Conservation (phyloP, 2,888 invertebrate species). For the Cancer borealis region DNA sequence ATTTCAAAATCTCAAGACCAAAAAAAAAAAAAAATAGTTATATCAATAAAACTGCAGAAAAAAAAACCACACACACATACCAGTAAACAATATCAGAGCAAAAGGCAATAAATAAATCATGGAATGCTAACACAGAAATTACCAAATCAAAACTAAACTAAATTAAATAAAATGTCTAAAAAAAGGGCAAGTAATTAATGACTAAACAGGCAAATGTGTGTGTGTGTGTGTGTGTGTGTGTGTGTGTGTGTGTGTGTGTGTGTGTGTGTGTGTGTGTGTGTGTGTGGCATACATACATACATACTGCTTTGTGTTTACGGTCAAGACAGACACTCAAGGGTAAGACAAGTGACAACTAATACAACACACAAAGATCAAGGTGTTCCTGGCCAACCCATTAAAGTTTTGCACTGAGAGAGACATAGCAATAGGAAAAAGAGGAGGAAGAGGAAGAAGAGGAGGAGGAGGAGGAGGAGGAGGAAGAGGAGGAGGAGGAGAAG, state of each 20-base stretch:
- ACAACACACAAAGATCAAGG: neutral
- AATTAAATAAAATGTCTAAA: neutral
- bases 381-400: neutral
- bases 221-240: no score
- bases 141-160: neutral
- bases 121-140: neutral
- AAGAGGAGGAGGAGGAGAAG: no score
- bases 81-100: neutral
- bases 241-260: no score
- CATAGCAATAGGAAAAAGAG: neutral
- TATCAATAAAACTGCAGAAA: neutral
- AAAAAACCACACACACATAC: neutral
- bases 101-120: neutral
- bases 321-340: neutral
- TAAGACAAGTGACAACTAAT: neutral
- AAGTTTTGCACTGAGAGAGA: neutral
- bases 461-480: no score
- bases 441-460: no score
- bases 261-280: no score
- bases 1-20: neutral
- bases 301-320: neutral
- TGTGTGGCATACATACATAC: no score
- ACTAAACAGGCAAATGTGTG: neutral
- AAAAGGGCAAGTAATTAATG: neutral
- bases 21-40: neutral